A percentile compares a stretch with the other conserved stretches of the same genome.
Conservation (phyloP, 2,797 vertebrate species). For the Acomys russatus region DNA sequence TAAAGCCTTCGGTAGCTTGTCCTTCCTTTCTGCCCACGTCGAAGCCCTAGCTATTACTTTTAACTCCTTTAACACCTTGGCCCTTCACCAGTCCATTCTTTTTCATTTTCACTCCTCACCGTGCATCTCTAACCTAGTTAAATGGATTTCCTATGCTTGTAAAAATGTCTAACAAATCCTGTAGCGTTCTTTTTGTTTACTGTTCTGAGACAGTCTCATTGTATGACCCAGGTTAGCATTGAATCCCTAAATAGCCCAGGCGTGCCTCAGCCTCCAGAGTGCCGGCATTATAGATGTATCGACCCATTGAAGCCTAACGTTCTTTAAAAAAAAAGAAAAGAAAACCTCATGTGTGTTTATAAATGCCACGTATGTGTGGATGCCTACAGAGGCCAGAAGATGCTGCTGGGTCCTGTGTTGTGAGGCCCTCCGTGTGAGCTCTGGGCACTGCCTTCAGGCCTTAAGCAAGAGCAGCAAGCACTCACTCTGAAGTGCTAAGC, state of each 20-base stretch:
- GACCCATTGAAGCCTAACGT: not conserved
- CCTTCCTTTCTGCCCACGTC: conserved; percentile 52
- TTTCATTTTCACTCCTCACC: not conserved
- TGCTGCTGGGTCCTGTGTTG: not conserved
- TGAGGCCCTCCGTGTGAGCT: not conserved
- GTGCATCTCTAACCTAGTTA: conserved; percentile 30
- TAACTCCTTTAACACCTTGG: not conserved
- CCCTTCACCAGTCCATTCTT: conserved; percentile 1
- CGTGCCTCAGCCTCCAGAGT: not conserved
- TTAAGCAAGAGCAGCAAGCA: not conserved
- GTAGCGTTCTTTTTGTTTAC: conserved; percentile 13
- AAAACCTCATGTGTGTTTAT: not conserved
- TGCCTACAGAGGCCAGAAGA: not conserved
- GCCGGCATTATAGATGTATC: not conserved
- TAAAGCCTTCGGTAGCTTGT: conserved; percentile 68
- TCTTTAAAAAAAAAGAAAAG: not conserved
- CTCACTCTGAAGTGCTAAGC: not conserved
- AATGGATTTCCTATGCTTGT: not conserved
- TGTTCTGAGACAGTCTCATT: not conserved
- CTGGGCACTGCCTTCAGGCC: not conserved
- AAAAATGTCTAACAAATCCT: not conserved
- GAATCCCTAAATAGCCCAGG: not conserved
- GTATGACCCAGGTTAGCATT: not conserved
- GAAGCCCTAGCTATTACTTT: conserved; percentile 64
- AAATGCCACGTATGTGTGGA: not conserved